Percentiles rank a stretch among this genome's conserved stretches.
phyloP scores from a whole-genome alignment of 2,797 vertebrate genomes.

The Amblyraja radiata region DNA sequence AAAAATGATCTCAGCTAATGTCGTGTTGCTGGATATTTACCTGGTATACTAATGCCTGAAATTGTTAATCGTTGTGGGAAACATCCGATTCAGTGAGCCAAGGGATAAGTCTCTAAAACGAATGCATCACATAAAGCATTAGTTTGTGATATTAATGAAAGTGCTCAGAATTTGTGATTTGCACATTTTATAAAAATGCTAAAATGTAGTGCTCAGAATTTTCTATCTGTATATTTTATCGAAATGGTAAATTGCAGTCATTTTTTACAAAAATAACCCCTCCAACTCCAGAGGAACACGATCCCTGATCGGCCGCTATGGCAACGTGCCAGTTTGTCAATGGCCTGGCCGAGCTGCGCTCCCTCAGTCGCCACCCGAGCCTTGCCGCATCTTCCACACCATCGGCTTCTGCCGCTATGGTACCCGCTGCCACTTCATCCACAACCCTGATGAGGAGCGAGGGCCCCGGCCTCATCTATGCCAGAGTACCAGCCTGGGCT shows the following conservation, averaged over 20 bases:
- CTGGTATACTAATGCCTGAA: not conserved
- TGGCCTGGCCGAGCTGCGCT: too few relatives aligned
- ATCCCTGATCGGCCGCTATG: too few relatives aligned
- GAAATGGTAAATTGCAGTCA: not conserved
- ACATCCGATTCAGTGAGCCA: not conserved
- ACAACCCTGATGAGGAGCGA: too few relatives aligned
- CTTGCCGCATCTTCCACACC: too few relatives aligned
- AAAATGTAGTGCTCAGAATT: not conserved
- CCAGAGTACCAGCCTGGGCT: too few relatives aligned
- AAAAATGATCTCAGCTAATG: not conserved
- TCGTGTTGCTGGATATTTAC: not conserved
- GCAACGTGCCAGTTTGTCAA: too few relatives aligned
- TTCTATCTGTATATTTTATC: not conserved
- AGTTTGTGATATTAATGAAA: not conserved
- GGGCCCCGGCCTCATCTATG: too few relatives aligned
- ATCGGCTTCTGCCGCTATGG: too few relatives aligned
- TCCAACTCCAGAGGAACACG: too few relatives aligned
- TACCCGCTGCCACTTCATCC: too few relatives aligned
- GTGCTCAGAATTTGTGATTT: not conserved
- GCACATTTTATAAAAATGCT: not conserved
- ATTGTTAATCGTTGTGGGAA: not conserved
- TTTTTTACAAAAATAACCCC: not conserved
- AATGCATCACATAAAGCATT: not conserved
- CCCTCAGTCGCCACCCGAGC: too few relatives aligned
- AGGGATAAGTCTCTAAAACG: not conserved